These are phyloP conservation scores for Phainopepla nitens DNA, from an alignment of 2,113 vertebrate species.

Conservation along the genomic window DNA sequence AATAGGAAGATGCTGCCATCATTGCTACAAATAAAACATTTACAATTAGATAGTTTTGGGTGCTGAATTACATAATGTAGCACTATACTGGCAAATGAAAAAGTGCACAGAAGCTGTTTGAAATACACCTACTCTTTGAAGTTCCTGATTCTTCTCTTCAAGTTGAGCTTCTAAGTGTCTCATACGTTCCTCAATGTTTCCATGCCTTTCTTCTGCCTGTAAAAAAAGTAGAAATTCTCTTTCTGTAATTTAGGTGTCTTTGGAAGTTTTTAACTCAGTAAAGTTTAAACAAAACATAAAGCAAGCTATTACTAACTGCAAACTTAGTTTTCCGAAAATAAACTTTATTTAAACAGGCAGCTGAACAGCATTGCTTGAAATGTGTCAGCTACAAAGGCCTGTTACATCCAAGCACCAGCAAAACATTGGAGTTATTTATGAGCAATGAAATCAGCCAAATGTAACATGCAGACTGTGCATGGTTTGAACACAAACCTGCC, in stretches of 20 bases:
- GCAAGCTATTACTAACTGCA: slow-evolving; percentile 86
- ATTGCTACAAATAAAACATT: not conserved
- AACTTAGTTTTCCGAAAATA: slow-evolving; percentile 75
- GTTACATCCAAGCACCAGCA: slow-evolving; percentile 83
- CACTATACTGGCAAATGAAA: not conserved
- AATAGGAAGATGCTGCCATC: not conserved
- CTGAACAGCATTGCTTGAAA: slow-evolving; percentile 87
- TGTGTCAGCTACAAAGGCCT: slow-evolving; percentile 84
- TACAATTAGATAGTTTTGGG: not conserved
- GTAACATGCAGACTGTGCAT: slow-evolving; percentile 85
- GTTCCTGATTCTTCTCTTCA: slow-evolving; percentile 99
- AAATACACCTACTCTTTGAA: slow-evolving; percentile 85
- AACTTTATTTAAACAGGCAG: slow-evolving; percentile 81
- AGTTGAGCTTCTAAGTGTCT: slow-evolving; percentile 95
- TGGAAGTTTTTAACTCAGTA: slow-evolving; percentile 20
- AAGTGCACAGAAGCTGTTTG: not conserved
- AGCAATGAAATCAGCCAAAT: slow-evolving; percentile 87
- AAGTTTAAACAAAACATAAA: slow-evolving; percentile 78
- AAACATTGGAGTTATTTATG: slow-evolving; percentile 79
- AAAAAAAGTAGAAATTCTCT: slow-evolving; percentile 58
- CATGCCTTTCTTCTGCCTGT: slow-evolving; percentile 97
- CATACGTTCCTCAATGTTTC: slow-evolving; percentile 97
- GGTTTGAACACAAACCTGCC: slow-evolving; percentile 85
- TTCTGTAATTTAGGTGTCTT: slow-evolving; percentile 50
- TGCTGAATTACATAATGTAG: not conserved